phyloP scores from a whole-genome alignment of 2,888 invertebrate genomes.

The Tribolium freemani region DNA sequence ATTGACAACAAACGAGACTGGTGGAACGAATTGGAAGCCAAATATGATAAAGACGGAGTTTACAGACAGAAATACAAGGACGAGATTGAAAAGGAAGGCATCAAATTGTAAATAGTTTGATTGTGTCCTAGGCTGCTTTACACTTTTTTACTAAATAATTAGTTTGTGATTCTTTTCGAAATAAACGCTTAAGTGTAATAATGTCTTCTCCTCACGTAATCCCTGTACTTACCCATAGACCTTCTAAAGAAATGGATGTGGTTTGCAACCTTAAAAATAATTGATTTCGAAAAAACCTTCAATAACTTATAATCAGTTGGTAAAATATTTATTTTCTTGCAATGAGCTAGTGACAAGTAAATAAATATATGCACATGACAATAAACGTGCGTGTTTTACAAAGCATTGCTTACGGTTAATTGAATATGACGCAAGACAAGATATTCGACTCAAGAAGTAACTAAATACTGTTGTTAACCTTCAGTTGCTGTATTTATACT shows the following conservation, averaged over 20 bases:
- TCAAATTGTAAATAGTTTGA: slow-evolving; percentile 35
- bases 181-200: not conserved
- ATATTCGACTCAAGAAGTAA: slow-evolving; percentile 7
- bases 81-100: slow-evolving; percentile 62
- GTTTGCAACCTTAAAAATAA: too few relatives aligned
- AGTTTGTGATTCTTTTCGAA: not conserved
- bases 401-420: not conserved
- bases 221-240: not conserved
- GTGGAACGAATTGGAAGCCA: slow-evolving; percentile 75
- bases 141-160: not conserved
- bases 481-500: not conserved
- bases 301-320: too few relatives aligned
- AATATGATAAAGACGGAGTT: slow-evolving; percentile 77
- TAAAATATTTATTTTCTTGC: not conserved
- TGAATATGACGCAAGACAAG: slow-evolving; percentile 4
- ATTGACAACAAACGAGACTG: slow-evolving; percentile 74
- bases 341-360: not conserved
- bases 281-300: too few relatives aligned
- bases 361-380: not conserved
- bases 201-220: not conserved
- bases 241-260: too few relatives aligned
- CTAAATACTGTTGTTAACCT: slow-evolving; percentile 4
- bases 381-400: not conserved
- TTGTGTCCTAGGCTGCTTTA: not conserved
- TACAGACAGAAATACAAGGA: slow-evolving; percentile 76